Conservation (phyloP, 2,888 invertebrate genomes). For the Acronicta aceris region DNA sequence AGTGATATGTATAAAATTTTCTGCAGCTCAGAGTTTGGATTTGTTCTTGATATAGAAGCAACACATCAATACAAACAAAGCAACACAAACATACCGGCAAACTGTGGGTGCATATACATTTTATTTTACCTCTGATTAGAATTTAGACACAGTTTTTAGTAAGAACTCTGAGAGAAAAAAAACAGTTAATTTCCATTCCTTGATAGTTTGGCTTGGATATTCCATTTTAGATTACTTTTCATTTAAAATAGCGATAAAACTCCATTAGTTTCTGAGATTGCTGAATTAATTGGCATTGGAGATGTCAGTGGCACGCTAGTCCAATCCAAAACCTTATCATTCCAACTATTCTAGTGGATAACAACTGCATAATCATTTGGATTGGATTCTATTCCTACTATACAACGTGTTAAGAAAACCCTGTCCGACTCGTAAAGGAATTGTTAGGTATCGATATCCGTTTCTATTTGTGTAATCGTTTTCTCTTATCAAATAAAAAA, state of each 20-base stretch:
- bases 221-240: constrained; percentile 10
- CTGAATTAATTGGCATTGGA: constrained; percentile 21
- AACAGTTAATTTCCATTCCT: constrained; percentile 22
- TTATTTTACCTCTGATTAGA: not conserved
- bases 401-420: not conserved
- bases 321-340: constrained; percentile 3
- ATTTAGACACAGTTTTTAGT: not conserved
- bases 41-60: too few relatives aligned
- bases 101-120: too few relatives aligned
- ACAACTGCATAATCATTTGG: too few relatives aligned
- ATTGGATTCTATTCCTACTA: not conserved
- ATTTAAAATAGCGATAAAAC: constrained; percentile 16
- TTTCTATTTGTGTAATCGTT: too few relatives aligned
- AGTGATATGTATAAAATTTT: too few relatives aligned
- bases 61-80: too few relatives aligned
- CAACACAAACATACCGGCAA: too few relatives aligned
- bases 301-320: not conserved
- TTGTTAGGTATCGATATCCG: too few relatives aligned
- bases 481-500: too few relatives aligned
- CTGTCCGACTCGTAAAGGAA: too few relatives aligned
- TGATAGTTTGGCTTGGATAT: constrained; percentile 19
- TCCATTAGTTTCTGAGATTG: constrained; percentile 28
- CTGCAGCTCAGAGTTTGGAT: too few relatives aligned
- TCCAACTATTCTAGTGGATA: not conserved
- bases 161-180: constrained; percentile 1